Evolutionary conservation across 1,140 invertebrate genomes (phyloP), one percentile per base, ranked within the genome.

Genomic region (Ruditapes philippinarum): DNA sequence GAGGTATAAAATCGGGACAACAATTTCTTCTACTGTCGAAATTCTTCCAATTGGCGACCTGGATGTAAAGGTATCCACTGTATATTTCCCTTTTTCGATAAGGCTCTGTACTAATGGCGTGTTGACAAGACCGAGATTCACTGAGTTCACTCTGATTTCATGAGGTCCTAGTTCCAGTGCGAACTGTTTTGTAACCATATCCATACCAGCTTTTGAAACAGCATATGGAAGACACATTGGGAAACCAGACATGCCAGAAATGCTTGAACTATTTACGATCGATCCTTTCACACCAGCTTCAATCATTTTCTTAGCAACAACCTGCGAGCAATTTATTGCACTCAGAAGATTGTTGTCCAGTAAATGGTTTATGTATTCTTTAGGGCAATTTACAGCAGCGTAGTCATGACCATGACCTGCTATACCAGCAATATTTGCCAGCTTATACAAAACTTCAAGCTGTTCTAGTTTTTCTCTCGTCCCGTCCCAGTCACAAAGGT

Each of bases 221-320:
- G 97, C 97, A 94, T 99, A 99, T 22, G 97, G 96, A 0, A 97
- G 93, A 95, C 98, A 98, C 91, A 98, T 97, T 45, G 95, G 95
- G 19, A 99, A 94, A 25, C 97, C 98, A 51, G 96, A 96, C 90
- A 97, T 92, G 0, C 97, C 94, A 2, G 94, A 95, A 94, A 98
- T 97, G 14, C 98, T 98, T 0, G 98, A 99, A n/a, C 99, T 95
- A 94, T 99, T 99, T 0, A 99, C 98, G 91, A 99, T 98, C 45
- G 97, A 96, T 57, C 98, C 98, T 65, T 96, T 96, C 60, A 95
- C 95, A 92, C 90, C 89, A 25, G 97, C 96, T 70, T 97, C 95
- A 22, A 98, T 96, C 97, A 98, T 97, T 92, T 97, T 79, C 28
- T 49, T 54, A 45, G 45, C 31, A 22, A 54, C 25, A 28, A 51